Evolutionary conservation across 2,888 invertebrate species (phyloP).

Genomic region (Caenorhabditis imperialis): DNA sequence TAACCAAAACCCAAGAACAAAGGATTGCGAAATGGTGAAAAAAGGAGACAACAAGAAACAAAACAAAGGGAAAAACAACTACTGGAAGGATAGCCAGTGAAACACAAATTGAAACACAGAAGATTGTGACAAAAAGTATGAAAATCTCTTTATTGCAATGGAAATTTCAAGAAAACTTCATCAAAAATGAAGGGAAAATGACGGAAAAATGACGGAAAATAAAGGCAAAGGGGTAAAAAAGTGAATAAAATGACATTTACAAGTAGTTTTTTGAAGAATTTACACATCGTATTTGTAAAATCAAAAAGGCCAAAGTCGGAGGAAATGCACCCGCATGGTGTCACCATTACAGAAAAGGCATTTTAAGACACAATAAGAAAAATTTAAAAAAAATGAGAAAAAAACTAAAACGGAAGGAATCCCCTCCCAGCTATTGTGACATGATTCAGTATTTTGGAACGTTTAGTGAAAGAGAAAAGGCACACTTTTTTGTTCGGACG

Average conservation of each 20-base stretch:
- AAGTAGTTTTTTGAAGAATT: slow-evolving; percentile 13
- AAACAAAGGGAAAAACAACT: slow-evolving; percentile 19
- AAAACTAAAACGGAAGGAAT: too few species aligned
- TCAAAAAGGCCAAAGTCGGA: slow-evolving; percentile 1
- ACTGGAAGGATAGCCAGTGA: slow-evolving; percentile 39
- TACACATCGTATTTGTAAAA: too few species aligned
- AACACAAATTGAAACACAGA: background rate
- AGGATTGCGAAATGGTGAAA: too few species aligned
- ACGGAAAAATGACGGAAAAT: too few species aligned
- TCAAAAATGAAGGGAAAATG: too few species aligned
- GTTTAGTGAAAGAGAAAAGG: too few species aligned
- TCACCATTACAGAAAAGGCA: slow-evolving; percentile 16
- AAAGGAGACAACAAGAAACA: background rate
- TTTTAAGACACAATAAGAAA: background rate
- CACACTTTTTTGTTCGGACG: background rate
- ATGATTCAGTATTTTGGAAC: too few species aligned
- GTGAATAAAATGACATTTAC: slow-evolving; percentile 21
- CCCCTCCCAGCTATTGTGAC: too few species aligned
- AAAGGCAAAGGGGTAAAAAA: background rate
- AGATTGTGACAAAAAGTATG: slow-evolving; percentile 3
- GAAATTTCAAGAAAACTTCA: background rate
- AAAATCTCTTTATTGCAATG: slow-evolving; percentile 9
- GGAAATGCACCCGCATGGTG: slow-evolving; percentile 15
- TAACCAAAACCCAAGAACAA: too few species aligned
- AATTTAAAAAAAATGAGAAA: background rate